Conservation (phyloP, 2,888 invertebrate species). For the Allacma fusca region DNA sequence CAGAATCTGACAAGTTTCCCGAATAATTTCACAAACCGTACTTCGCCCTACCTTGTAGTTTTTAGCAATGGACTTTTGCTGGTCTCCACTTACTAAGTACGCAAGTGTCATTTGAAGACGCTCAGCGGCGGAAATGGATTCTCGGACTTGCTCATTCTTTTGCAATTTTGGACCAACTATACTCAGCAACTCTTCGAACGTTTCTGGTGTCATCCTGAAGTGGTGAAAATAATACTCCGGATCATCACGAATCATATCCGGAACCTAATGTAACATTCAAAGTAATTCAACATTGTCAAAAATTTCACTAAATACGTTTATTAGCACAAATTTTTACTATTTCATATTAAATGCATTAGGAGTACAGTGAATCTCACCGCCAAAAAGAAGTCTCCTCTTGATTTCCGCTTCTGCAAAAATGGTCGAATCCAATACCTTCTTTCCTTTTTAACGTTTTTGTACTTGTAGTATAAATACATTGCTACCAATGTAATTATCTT, state of each 20-base stretch:
- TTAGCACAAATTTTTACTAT: too few species aligned
- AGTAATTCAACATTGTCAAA: neutral
- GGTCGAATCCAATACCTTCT: neutral
- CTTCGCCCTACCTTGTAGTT: neutral
- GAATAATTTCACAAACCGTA: neutral
- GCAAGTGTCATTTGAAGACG: neutral
- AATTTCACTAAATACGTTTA: too few species aligned
- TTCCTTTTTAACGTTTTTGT: neutral
- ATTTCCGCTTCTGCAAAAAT: neutral
- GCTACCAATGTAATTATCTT: too few species aligned
- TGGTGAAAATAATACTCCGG: neutral
- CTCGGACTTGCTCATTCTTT: neutral
- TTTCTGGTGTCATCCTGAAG: neutral
- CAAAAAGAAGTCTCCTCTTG: neutral
- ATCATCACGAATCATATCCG: neutral
- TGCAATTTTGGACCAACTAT: neutral
- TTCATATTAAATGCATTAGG: too few species aligned
- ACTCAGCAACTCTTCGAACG: neutral
- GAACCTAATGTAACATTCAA: neutral
- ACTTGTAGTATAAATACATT: too few species aligned
- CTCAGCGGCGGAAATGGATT: neutral
- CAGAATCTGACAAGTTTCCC: conserved; percentile 10
- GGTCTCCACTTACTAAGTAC: conserved; percentile 11
- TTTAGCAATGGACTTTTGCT: conserved; percentile 8
- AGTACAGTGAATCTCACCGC: too few species aligned